Evolutionary conservation across 2,113 vertebrate genomes (phyloP).

Genomic region (Ammodramus savannarum): DNA sequence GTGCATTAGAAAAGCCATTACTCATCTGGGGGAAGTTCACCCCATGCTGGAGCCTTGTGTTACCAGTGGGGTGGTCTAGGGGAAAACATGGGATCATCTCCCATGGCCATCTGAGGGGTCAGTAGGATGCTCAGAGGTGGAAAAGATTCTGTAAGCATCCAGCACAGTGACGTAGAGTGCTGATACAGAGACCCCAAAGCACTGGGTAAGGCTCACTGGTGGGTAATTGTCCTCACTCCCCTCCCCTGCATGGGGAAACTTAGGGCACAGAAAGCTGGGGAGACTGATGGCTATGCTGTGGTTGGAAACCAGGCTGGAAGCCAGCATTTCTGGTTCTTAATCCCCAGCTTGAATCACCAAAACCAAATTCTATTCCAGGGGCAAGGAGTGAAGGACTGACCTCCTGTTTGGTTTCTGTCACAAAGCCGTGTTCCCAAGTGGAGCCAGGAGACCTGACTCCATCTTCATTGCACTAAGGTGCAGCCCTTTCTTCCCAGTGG

Average conservation of each 20-base stretch:
- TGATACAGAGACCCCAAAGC: neutral
- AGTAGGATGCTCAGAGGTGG: neutral
- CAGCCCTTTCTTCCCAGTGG: neutral
- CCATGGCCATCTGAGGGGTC: neutral
- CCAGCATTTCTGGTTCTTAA: neutral
- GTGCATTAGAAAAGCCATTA: constrained; percentile 86
- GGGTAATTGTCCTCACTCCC: neutral
- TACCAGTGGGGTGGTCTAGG: constrained; percentile 34
- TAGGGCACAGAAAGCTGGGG: neutral
- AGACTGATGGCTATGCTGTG: neutral
- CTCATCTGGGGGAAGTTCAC: constrained; percentile 74
- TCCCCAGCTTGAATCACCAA: neutral
- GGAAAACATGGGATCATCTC: constrained; percentile 6
- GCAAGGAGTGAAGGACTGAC: neutral
- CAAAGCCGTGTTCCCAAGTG: neutral
- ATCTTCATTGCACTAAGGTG: neutral
- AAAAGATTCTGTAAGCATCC: neutral
- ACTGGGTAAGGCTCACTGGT: neutral
- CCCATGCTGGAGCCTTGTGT: constrained; percentile 35
- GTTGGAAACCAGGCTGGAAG: neutral
- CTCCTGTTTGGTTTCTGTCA: fast-evolving
- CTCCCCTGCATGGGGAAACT: neutral
- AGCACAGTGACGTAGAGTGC: neutral
- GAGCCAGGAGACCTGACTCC: neutral
- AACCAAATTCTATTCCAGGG: neutral